Evolutionary conservation across 30 jellyfish, hydroid and myxozoan genomes (phyloP).

Genomic region (Haliclystus octoradiatus): DNA sequence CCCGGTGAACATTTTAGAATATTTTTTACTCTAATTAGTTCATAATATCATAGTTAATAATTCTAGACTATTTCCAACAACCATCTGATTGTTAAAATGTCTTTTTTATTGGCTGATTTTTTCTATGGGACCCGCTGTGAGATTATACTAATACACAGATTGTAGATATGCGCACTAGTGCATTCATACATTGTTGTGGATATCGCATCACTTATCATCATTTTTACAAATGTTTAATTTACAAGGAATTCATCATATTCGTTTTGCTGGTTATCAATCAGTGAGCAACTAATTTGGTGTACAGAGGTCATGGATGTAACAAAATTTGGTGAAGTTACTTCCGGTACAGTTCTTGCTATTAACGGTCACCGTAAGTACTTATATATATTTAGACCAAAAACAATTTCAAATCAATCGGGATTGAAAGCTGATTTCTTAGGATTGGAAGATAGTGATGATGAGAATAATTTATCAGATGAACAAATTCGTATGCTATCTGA

Average conservation of each 20-base stretch:
- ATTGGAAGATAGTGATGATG: constrained; percentile 78
- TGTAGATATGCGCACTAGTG: no score
- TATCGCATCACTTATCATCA: no score
- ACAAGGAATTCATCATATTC: constrained; percentile 39
- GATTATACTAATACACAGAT: no score
- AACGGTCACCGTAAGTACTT: constrained; percentile 67
- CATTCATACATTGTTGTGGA: no score
- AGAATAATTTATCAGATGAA: constrained; percentile 14
- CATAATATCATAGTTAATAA: no score
- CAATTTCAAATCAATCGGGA: neutral
- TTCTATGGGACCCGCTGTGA: no score
- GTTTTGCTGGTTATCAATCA: constrained; percentile 72
- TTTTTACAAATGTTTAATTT: neutral
- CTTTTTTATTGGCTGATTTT: no score
- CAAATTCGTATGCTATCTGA: constrained; percentile 17
- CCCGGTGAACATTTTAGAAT: no score
- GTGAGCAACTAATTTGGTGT: constrained; percentile 87
- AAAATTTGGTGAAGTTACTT: constrained; percentile 72
- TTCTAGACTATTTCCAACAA: no score
- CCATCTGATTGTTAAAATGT: no score
- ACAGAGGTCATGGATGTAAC: constrained; percentile 79
- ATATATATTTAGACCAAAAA: constrained; percentile 49
- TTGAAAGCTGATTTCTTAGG: constrained; percentile 65
- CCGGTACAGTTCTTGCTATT: constrained; percentile 83
- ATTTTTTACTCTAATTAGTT: no score